phyloP scores from a whole-genome alignment of 1,140 invertebrate species.

The Drosophila nasuta region DNA sequence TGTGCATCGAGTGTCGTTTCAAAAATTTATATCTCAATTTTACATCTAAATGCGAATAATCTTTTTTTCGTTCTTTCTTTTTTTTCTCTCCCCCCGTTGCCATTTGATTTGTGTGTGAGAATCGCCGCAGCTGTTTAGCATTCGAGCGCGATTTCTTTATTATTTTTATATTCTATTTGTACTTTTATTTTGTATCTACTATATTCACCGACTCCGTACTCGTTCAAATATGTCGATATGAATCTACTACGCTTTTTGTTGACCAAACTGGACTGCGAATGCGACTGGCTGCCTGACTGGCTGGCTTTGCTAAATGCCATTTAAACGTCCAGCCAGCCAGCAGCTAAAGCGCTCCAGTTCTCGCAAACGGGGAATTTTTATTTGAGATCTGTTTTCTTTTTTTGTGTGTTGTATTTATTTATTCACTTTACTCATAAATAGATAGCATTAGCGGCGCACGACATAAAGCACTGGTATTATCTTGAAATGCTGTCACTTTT shows the following conservation, averaged over 20 bases:
- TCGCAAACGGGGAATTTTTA: conserved; percentile 13
- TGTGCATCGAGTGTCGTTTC: conserved; percentile 66
- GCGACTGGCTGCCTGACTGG: conserved; percentile 9
- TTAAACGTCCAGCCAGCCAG: conserved; percentile 34
- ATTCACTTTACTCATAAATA: conserved; percentile 12
- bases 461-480: conserved; percentile 19
- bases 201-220: too few species aligned
- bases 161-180: conserved; percentile 43
- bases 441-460: conserved; percentile 9
- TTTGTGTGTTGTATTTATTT: conserved; percentile 3
- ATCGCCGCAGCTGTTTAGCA: conserved; percentile 75
- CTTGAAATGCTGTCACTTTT: conserved; percentile 5
- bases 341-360: conserved; percentile 24
- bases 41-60: conserved; percentile 83
- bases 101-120: conserved; percentile 82
- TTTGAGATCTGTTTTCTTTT: conserved; percentile 5
- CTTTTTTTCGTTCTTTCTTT: conserved; percentile 54
- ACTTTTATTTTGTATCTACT: conserved; percentile 30
- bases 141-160: conserved; percentile 62
- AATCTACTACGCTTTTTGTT: conserved; percentile 40
- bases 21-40: conserved; percentile 84
- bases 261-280: conserved; percentile 1
- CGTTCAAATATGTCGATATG: conserved; percentile 7
- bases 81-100: conserved; percentile 25
- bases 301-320: conserved; percentile 51